Evolutionary conservation across 2,888 invertebrate genomes (phyloP).

Genomic region (Xestia ashworthii): DNA sequence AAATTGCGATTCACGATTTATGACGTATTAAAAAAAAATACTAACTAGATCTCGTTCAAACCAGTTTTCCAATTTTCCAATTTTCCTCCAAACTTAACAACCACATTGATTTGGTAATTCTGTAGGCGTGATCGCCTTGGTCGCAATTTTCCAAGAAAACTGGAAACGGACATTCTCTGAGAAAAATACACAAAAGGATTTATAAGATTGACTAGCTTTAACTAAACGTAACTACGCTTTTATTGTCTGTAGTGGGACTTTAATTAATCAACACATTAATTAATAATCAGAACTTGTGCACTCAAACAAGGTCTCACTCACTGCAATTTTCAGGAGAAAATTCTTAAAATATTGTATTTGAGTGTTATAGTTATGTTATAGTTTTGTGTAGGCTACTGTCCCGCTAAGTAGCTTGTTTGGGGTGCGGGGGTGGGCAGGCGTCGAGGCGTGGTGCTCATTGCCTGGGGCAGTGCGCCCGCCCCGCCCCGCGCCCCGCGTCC

Average conservation of each 20-base stretch:
- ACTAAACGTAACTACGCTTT: not conserved
- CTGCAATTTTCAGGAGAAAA: not conserved
- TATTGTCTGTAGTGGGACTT: not conserved
- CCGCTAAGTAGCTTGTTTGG: conserved; percentile 50
- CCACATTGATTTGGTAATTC: not conserved
- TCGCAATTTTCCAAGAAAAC: not conserved
- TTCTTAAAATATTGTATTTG: conserved; percentile 16
- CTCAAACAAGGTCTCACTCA: not conserved
- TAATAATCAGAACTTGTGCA: no score
- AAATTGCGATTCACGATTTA: no score
- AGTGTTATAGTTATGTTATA: conserved; percentile 25
- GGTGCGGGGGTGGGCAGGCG: conserved; percentile 73
- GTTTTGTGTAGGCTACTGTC: conserved; percentile 45
- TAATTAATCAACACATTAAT: not conserved
- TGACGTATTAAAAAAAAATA: no score
- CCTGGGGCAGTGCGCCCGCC: conserved; percentile 74
- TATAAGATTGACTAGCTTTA: not conserved
- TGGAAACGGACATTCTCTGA: not conserved
- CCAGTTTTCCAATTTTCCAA: no score
- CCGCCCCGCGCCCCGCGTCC: conserved; percentile 27
- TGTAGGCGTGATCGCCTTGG: not conserved
- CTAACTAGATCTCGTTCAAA: no score
- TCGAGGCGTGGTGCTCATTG: conserved; percentile 81
- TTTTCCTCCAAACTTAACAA: not conserved
- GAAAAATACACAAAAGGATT: conserved; percentile 1